Percentiles rank a stretch among this genome's conserved stretches.
These are phyloP conservation scores for Xylota sylvarum DNA, from an alignment of 2,888 invertebrate species.

Conservation along the genomic window DNA sequence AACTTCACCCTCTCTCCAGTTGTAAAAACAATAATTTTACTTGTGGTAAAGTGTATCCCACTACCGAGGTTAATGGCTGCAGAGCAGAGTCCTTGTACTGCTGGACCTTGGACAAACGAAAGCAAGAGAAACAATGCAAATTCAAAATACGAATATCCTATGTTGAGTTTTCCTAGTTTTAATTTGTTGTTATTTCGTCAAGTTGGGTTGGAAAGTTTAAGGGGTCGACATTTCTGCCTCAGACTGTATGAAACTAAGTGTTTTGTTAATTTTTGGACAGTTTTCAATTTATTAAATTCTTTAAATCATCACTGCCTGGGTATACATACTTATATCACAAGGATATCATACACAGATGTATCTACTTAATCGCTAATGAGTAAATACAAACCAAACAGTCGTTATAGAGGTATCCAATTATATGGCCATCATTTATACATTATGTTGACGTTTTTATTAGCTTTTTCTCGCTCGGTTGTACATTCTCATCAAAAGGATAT, in stretches of 20 bases:
- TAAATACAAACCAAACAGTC: background rate
- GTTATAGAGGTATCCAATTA: conserved; percentile 22
- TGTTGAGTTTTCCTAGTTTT: background rate
- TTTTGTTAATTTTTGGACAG: no score
- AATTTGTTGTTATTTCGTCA: background rate
- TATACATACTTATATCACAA: background rate
- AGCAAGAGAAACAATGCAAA: conserved; percentile 5
- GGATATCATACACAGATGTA: background rate
- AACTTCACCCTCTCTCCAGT: background rate
- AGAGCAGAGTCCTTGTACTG: background rate
- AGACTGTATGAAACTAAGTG: background rate
- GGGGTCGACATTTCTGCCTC: background rate
- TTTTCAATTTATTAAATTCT: background rate
- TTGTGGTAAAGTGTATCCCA: background rate
- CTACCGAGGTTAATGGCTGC: background rate
- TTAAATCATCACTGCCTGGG: background rate
- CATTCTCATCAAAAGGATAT: conserved; percentile 23
- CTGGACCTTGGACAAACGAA: background rate
- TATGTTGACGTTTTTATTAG: conserved; percentile 31
- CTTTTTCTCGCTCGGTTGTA: background rate
- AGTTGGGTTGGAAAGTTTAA: background rate
- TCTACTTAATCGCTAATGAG: conserved; percentile 5
- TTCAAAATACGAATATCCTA: background rate
- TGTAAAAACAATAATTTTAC: background rate
- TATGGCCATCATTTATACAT: conserved; percentile 20